Base-by-base conservation (phyloP, 1,140 invertebrate species). In the Hypothenemus hampei region DNA sequence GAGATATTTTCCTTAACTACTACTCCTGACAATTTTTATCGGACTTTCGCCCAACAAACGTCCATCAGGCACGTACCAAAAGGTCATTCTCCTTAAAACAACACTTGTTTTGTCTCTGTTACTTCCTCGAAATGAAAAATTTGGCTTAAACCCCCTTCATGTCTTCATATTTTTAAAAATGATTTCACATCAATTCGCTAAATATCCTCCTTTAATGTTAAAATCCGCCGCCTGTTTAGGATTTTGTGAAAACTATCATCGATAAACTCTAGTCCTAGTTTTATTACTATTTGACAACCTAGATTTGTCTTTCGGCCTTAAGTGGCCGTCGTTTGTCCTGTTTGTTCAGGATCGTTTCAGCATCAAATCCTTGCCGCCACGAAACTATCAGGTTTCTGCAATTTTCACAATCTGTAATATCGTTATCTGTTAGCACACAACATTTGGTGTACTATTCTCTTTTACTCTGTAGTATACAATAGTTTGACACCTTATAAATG, bases 341-440 rank as follows among this genome's bases (percentile, higher is more conserved):
- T 59, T 59, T 59, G 40, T 43, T 48, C 47, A 59, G 51, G 57
- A 59, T 58, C 49, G 49, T 43, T n/a, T 40, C 23, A 18, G 29
- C 20, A 48, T 48, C 48, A 51, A 49, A 59, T 55, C 57, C 57
- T 55, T 26, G 43, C 31, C 19, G 41, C 50, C 51, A 45, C 45
- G 51, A 40, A 53, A 53, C 39, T 55, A 52, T 59, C 57, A 59
- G 46, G 57, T 59, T 59, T 55, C 57, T 46, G 57, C 57, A 54
- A 59, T 59, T 55, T 51, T 15, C 19, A 29, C 20, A 19, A 19
- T 19, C 22, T 13, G 3, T 49, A 21, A 36, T 37, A n/a, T 37
- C 29, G 46, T 51, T 51, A 51, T 51, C 48, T 51, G 7, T 41
- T 40, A 18, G 23, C 11, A 8, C 48, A 51, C n/a, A n/a, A n/a